Conservation (phyloP, 2,113 vertebrate genomes). For the Callospermophilus lateralis region DNA sequence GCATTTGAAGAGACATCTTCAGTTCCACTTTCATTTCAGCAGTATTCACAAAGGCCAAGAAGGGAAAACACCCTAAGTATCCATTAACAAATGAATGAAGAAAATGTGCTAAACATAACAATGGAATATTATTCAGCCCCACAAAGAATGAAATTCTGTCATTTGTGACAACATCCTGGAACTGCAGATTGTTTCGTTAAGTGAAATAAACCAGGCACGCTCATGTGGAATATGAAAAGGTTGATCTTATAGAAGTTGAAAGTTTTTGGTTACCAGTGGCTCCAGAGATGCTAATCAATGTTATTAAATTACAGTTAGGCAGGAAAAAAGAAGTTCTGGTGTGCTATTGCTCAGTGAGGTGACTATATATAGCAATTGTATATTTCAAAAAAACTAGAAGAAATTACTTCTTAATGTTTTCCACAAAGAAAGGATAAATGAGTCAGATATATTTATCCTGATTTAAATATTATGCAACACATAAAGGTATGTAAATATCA, state of each 20-base stretch:
- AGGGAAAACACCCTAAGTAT: background rate
- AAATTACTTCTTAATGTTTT: background rate
- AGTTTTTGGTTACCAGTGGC: background rate
- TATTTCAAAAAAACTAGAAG: background rate
- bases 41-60: background rate
- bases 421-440: background rate
- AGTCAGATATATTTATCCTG: background rate
- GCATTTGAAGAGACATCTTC: background rate
- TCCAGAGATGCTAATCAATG: background rate
- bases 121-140: background rate
- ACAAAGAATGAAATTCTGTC: background rate
- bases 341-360: background rate
- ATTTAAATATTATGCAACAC: background rate
- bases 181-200: background rate
- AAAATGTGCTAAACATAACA: background rate
- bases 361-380: background rate
- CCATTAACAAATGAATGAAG: background rate
- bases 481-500: background rate
- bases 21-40: background rate
- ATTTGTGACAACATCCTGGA: background rate
- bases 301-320: background rate
- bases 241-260: background rate
- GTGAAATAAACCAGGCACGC: background rate
- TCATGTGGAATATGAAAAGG: background rate
- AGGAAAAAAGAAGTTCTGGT: background rate